Evolutionary conservation across 2,797 vertebrate species (phyloP), one percentile per base, ranked within the genome.

Genomic region (Pristis pectinata): DNA sequence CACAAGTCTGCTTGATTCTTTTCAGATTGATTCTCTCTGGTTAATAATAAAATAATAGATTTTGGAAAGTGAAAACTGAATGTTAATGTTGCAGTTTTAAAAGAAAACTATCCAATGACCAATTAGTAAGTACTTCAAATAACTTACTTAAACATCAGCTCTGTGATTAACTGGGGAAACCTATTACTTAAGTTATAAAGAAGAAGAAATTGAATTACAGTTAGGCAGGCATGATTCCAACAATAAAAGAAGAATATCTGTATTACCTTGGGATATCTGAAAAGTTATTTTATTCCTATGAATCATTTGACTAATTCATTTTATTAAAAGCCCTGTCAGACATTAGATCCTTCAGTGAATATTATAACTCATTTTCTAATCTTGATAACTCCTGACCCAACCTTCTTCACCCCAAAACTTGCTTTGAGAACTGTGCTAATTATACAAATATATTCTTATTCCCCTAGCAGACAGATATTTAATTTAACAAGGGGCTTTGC

Each of bases 51-150:
- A 64, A 91, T 64, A 64, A 61, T 37, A 67, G n/a, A 91, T 22
- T 91, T 91, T 91, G 59, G 61, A 91, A 67, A 37, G 8, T 19
- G 87, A 64, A 91, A 91, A 91, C n/a, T 91, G 61, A 41, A 64
- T 41, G 77, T 79, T 41, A 79, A 41, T 41, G 37, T 41, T 41
- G 34, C 11, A 37, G 10, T 79, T 79, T 76, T n/a, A 30, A 76
- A 30, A 76, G 27, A 76, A 76, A 30, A 79, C 13, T 79, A 72
- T 30, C 74, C 27, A n/a, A 79, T 13, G 13, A 79, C 13, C n/a
- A 41, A 79, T 41, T n/a, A 64, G 59, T 64, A 64, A 91, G 87
- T 67, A 67, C n/a, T 67, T 91, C n/a, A 24, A 24, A 7, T 41
- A 67, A 67, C 37, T 22, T 64, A 19, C n/a, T 91, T 64, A 41